Conservation (phyloP, 1,140 invertebrate species). For the Asbolus verrucosus region DNA sequence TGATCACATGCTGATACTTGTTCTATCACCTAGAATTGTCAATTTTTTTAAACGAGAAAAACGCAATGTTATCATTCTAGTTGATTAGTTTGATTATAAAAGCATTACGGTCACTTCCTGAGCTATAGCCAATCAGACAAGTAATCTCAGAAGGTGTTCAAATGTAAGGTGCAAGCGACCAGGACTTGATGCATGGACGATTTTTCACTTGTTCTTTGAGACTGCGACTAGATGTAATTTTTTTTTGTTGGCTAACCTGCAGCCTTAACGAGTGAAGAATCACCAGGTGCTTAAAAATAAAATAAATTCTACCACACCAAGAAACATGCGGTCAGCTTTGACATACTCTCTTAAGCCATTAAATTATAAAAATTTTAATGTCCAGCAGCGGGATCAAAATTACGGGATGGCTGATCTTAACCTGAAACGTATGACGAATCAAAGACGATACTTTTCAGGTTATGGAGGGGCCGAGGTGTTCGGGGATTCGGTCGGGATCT, state of each 20-base stretch:
- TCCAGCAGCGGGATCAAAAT: no score
- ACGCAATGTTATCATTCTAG: slow-evolving; percentile 41
- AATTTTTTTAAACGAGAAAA: slow-evolving; percentile 1
- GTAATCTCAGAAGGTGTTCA: slow-evolving; percentile 52
- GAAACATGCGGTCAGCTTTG: slow-evolving; percentile 37
- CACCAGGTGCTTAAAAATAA: slow-evolving; percentile 22
- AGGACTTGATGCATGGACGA: background rate
- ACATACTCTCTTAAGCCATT: slow-evolving; percentile 19
- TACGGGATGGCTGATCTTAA: no score
- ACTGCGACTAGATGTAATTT: no score
- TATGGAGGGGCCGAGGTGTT: no score
- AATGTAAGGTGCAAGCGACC: slow-evolving; percentile 50
- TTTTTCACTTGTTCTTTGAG: slow-evolving; percentile 18
- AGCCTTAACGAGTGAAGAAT: slow-evolving; percentile 3
- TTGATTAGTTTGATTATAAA: slow-evolving; percentile 45
- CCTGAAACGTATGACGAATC: no score
- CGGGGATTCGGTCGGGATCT: no score
- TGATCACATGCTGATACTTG: slow-evolving; percentile 29
- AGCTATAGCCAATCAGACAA: slow-evolving; percentile 59
- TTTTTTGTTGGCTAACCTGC: no score
- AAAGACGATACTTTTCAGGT: no score
- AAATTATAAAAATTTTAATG: slow-evolving; percentile 21
- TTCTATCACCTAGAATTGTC: background rate
- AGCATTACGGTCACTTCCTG: slow-evolving; percentile 45
- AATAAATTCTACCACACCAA: slow-evolving; percentile 43